A percentile compares a stretch with the other conserved stretches of the same genome.
phyloP scores from a whole-genome alignment of 1,140 invertebrate genomes.

The Melanaphis sacchari region DNA sequence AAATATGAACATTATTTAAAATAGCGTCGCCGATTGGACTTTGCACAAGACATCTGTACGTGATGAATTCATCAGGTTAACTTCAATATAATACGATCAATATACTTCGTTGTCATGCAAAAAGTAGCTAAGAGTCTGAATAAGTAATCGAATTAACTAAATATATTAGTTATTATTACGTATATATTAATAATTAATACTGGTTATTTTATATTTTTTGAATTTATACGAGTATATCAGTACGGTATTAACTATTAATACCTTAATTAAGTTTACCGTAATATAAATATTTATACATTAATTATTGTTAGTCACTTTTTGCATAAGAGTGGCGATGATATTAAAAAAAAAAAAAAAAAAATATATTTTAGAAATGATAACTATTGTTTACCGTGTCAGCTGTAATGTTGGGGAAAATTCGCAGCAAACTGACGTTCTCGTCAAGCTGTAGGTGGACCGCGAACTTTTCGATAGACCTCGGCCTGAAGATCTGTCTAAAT shows the following conservation, averaged over 20 bases:
- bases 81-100: background rate
- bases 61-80: background rate
- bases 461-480: constrained; percentile 77
- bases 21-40: no score
- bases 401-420: constrained; percentile 91
- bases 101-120: background rate
- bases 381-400: constrained; percentile 24
- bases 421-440: constrained; percentile 83
- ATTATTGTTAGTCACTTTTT: background rate
- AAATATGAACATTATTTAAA: background rate
- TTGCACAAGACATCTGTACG: background rate
- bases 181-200: background rate
- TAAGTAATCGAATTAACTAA: background rate
- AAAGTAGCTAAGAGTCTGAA: background rate
- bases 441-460: constrained; percentile 79
- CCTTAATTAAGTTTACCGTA: background rate
- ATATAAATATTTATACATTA: background rate
- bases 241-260: background rate
- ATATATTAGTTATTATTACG: background rate
- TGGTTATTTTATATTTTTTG: background rate
- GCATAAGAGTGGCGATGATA: background rate
- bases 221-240: background rate
- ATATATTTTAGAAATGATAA: background rate
- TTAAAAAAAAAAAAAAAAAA: background rate
- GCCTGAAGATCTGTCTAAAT: constrained; percentile 79